These are phyloP conservation scores for Drosophila virilis DNA, from an alignment of 1,140 invertebrate genomes.

Conservation along the genomic window DNA sequence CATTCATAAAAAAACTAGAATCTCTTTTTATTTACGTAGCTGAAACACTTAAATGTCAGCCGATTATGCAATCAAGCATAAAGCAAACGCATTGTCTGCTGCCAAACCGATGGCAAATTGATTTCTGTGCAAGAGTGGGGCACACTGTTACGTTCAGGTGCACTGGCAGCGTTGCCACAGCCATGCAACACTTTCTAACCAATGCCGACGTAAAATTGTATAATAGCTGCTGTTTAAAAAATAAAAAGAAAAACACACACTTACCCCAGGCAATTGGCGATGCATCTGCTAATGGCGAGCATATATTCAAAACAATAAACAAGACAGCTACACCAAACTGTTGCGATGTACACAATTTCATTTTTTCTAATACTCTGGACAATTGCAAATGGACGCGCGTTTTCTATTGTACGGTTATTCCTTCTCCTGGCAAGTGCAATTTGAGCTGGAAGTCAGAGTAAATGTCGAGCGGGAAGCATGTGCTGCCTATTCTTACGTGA, in stretches of 20 bases:
- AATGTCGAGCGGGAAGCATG: slow-evolving; percentile 33
- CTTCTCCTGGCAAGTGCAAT: slow-evolving; percentile 4
- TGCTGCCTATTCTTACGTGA: slow-evolving; percentile 33
- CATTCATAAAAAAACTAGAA: slow-evolving; percentile 18
- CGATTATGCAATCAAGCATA: slow-evolving; percentile 41
- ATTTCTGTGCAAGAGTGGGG: background rate
- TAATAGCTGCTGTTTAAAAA: slow-evolving; percentile 12
- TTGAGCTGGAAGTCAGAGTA: slow-evolving; percentile 15
- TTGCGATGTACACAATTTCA: slow-evolving; percentile 25
- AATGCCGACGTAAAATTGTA: slow-evolving; percentile 31
- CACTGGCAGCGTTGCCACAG: slow-evolving; percentile 18
- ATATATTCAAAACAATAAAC: background rate
- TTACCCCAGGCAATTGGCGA: slow-evolving; percentile 50
- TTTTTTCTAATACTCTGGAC: slow-evolving; percentile 14
- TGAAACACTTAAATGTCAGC: slow-evolving; percentile 38
- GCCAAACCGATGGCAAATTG: slow-evolving; percentile 30
- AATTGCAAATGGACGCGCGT: slow-evolving; percentile 2
- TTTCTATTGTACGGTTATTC: background rate
- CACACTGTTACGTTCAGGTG: slow-evolving; percentile 8
- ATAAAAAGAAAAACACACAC: slow-evolving; percentile 1
- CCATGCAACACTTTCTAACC: slow-evolving; percentile 17
- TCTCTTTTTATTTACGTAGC: slow-evolving; percentile 6
- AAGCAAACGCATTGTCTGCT: slow-evolving; percentile 19
- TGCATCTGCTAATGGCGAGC: slow-evolving; percentile 9
- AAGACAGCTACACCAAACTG: slow-evolving; percentile 14